Evolutionary conservation across 2,797 vertebrate genomes (phyloP).

Genomic region (Capromys pilorides): DNA sequence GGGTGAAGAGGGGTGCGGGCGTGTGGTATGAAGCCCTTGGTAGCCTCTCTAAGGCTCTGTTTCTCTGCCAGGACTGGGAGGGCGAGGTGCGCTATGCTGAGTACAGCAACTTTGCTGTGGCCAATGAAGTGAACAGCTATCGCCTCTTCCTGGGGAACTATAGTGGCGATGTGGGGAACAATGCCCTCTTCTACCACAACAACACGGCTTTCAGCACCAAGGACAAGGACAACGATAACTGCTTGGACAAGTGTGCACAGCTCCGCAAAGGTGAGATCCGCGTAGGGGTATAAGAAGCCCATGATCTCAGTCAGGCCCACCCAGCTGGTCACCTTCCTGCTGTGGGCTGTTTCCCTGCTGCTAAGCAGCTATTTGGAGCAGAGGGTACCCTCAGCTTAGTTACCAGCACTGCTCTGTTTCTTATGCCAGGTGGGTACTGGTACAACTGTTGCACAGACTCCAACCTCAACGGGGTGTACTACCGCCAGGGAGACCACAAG

Average conservation of each 20-base stretch:
- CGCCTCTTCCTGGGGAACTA: constrained; percentile 95
- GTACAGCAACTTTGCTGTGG: constrained; percentile 91
- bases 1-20: background rate
- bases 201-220: constrained; percentile 99
- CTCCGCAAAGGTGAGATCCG: constrained; percentile 92
- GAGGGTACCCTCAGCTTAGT: background rate
- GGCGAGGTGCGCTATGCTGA: constrained; percentile 91
- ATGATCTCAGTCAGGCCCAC: background rate
- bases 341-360: background rate
- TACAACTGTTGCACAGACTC: constrained; percentile 99
- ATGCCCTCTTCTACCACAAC: constrained; percentile 97
- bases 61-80: constrained; percentile 93
- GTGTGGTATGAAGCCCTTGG: background rate
- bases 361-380: background rate
- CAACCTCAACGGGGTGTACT: constrained; percentile 95
- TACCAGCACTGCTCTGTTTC: background rate
- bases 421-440: constrained; percentile 94
- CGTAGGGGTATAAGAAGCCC: background rate
- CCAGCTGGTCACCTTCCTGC: background rate
- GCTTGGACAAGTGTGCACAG: constrained; percentile 93
- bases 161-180: constrained; percentile 90
- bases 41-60: background rate
- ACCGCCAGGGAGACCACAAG: constrained; percentile 92
- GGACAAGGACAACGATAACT: constrained; percentile 99
- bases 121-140: constrained; percentile 95